Evolutionary conservation across 2,888 invertebrate species (phyloP), one percentile per base, ranked within the genome.

Genomic region (Neoaliturus tenellus): DNA sequence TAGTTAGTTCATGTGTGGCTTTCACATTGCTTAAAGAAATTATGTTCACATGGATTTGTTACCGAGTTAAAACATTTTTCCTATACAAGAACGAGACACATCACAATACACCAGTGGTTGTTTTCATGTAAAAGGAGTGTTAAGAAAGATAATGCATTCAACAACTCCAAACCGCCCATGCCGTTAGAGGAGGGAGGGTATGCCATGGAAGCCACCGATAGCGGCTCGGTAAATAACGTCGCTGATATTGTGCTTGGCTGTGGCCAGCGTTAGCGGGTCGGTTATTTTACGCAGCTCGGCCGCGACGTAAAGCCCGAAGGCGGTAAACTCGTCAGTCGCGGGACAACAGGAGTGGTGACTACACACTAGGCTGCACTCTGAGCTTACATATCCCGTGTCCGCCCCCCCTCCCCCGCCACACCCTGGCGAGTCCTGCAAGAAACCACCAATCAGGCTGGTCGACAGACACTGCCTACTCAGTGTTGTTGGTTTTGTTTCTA

Each of bases 261-360:
- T 69, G 35, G 82, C 82, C 51, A 82, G 71, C 8, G 48, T 82
- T 71, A 71, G 41, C n/a, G 82, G 82, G 44, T 82, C 71, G 31
- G 69, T 71, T 71, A 82, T 71, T 51, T 82, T 82, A 28, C 82
- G 69, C 51, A 82, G 39, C 35, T 82, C 82, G 12, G 82, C 82
- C 4, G 82, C 55, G 6, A 82, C 51, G 25, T 82, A 82, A 1
- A 48, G 69, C 17, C 82, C 82, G 51, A 82, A 82, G 12, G 82
- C 82, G 17, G 71, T 48, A 35, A 71, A 82, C 55, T 82, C 82
- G 48, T 82, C 82, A 6, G 33, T 31, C 55, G 35, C n/a, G 35
- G 44, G 31, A 55, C 33, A 51, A 31, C 55, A 55, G 44, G 75
- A 48, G 8, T 75, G 75, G 31, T 25, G 33, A 55, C 35, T 78